phyloP scores from a whole-genome alignment of 2,113 vertebrate genomes.

The Pseudorasbora parva region DNA sequence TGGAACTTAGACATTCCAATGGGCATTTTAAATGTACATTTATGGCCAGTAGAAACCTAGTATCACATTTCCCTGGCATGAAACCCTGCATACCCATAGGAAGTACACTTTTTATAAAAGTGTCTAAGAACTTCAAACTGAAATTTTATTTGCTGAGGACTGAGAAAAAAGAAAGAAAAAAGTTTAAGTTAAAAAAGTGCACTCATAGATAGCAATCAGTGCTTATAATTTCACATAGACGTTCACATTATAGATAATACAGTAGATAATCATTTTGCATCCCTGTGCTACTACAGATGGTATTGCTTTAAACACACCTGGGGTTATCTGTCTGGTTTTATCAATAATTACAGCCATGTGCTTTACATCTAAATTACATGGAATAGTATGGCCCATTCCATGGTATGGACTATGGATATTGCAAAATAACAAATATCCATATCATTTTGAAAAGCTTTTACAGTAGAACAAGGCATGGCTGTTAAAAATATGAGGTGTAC shows the following conservation, averaged over 20 bases:
- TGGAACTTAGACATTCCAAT: background rate
- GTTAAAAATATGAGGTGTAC: background rate
- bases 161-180: background rate
- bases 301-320: conserved; percentile 12
- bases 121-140: background rate
- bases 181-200: background rate
- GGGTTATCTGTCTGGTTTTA: background rate
- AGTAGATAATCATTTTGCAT: background rate
- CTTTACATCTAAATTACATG: conserved; percentile 27
- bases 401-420: no score
- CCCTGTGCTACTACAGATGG: conserved; percentile 21
- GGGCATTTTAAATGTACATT: conserved; percentile 14
- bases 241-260: background rate
- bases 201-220: background rate
- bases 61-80: background rate
- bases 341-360: conserved; percentile 29
- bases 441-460: background rate
- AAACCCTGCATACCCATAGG: background rate
- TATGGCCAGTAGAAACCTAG: background rate
- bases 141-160: background rate
- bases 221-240: background rate
- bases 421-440: background rate
- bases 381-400: no score
- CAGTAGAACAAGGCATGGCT: background rate
- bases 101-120: background rate